phyloP scores from a whole-genome alignment of 1,140 invertebrate species.

The Geopemphigus sp. region DNA sequence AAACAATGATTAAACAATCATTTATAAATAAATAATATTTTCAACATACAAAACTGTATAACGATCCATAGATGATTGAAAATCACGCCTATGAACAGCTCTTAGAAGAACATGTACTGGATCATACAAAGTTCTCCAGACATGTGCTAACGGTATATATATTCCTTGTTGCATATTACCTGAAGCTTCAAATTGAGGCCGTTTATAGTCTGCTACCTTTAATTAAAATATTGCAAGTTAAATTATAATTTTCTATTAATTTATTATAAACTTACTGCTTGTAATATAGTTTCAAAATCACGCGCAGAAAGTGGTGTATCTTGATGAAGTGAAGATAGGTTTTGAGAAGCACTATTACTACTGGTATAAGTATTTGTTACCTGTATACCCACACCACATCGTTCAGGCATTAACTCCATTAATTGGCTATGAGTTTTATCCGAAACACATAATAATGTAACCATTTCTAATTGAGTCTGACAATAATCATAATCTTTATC shows the following conservation, averaged over 20 bases:
- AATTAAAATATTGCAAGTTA: slow-evolving; percentile 37
- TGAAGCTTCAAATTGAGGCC: slow-evolving; percentile 73
- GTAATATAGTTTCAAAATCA: slow-evolving; percentile 50
- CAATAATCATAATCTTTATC: slow-evolving; percentile 55
- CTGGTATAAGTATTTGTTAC: slow-evolving; percentile 57
- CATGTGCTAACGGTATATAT: slow-evolving; percentile 79
- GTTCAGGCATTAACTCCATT: slow-evolving; percentile 91
- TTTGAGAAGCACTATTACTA: slow-evolving; percentile 19
- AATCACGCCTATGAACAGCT: slow-evolving; percentile 88
- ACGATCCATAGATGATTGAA: slow-evolving; percentile 90
- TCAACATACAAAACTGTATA: slow-evolving; percentile 75
- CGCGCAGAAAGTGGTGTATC: slow-evolving; percentile 1
- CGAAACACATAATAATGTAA: slow-evolving; percentile 84
- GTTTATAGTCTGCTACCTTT: slow-evolving; percentile 73
- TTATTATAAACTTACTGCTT: slow-evolving; percentile 25
- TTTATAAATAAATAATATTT: slow-evolving; percentile 51
- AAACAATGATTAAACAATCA: too few relatives aligned
- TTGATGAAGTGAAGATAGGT: neutral
- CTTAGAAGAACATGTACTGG: slow-evolving; percentile 87
- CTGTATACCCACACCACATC: slow-evolving; percentile 70
- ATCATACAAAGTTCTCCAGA: slow-evolving; percentile 92
- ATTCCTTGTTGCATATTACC: slow-evolving; percentile 90
- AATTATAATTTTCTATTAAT: slow-evolving; percentile 21
- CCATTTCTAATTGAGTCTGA: slow-evolving; percentile 84
- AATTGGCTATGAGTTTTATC: slow-evolving; percentile 95